These are phyloP conservation scores for Coenonympha glycerion DNA, from an alignment of 2,888 invertebrate genomes.

Conservation along the genomic window DNA sequence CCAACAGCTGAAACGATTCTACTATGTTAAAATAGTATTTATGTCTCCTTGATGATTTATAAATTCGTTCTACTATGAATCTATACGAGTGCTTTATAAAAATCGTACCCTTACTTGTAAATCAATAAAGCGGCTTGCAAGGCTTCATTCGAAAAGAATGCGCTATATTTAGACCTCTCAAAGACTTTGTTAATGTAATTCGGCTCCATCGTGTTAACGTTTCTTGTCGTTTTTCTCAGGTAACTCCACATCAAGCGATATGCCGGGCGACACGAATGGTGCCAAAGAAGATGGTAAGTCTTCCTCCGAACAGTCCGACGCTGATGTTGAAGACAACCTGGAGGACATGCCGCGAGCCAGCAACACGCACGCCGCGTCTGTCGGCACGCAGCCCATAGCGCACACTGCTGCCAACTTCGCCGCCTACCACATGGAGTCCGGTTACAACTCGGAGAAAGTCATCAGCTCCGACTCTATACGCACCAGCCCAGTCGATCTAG, in stretches of 20 bases:
- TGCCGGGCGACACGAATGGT: conserved; percentile 48
- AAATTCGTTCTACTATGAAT: too few relatives aligned
- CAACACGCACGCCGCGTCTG: conserved; percentile 46
- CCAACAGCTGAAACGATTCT: too few relatives aligned
- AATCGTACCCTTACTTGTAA: too few relatives aligned
- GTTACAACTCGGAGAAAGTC: conserved; percentile 78
- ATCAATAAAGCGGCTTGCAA: too few relatives aligned
- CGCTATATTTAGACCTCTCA: too few relatives aligned
- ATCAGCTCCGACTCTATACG: conserved; percentile 67
- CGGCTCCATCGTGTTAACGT: not conserved
- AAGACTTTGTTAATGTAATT: too few relatives aligned
- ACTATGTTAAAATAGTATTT: too few relatives aligned
- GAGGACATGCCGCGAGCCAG: conserved; percentile 69
- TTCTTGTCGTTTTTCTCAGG: conserved; percentile 42
- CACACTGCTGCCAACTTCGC: conserved; percentile 68
- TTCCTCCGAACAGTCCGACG: conserved; percentile 84
- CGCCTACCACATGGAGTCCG: conserved; percentile 78
- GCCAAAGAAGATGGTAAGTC: conserved; percentile 64
- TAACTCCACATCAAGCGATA: conserved; percentile 56
- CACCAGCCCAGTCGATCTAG: conserved; percentile 63
- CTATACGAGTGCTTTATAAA: too few relatives aligned
- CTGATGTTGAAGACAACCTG: conserved; percentile 87
- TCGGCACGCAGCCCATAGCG: conserved; percentile 49
- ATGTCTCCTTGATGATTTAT: too few relatives aligned
- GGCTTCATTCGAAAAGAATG: too few relatives aligned